A percentile compares a stretch with the other conserved stretches of the same genome.
Evolutionary conservation across 2,113 vertebrate species (phyloP).

Genomic region (Trichomycterus rosablanca): DNA sequence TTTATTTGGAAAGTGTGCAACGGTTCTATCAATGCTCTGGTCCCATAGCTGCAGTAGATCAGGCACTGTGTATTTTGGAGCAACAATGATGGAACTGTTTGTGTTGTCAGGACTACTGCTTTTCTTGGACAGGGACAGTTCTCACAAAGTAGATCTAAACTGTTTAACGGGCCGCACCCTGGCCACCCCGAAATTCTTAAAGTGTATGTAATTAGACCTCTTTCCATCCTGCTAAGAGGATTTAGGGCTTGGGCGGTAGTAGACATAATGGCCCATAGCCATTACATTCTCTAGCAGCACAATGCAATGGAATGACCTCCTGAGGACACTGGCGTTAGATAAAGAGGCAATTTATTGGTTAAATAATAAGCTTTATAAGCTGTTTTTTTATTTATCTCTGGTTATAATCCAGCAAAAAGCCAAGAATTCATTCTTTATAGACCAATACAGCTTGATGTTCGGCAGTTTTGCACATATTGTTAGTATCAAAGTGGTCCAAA

Average conservation of each 20-base stretch:
- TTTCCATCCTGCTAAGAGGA: slow-evolving; percentile 15
- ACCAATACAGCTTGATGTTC: too few relatives aligned
- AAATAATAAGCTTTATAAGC: too few relatives aligned
- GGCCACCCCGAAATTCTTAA: slow-evolving; percentile 5
- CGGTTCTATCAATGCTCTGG: neutral
- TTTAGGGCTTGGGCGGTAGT: slow-evolving; percentile 29
- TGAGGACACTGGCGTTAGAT: neutral
- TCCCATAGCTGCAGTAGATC: slow-evolving; percentile 11
- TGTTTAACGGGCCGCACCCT: neutral
- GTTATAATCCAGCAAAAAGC: neutral
- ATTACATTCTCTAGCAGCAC: slow-evolving; percentile 7
- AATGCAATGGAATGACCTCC: slow-evolving; percentile 12
- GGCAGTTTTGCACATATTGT: too few relatives aligned
- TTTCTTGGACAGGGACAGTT: slow-evolving; percentile 8
- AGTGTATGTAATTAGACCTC: slow-evolving; percentile 25
- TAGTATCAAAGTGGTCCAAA: too few relatives aligned
- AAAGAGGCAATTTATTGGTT: neutral
- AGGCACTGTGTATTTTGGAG: slow-evolving; percentile 6
- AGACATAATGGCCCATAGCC: slow-evolving; percentile 14
- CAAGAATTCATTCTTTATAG: too few relatives aligned
- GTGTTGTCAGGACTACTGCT: slow-evolving; percentile 4
- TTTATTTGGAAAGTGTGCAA: neutral
- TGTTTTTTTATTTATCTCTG: too few relatives aligned
- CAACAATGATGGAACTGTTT: slow-evolving; percentile 21
- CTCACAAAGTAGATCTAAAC: neutral